phyloP scores from a whole-genome alignment of 2,888 invertebrate species.

The Leptinotarsa peninsularis region DNA sequence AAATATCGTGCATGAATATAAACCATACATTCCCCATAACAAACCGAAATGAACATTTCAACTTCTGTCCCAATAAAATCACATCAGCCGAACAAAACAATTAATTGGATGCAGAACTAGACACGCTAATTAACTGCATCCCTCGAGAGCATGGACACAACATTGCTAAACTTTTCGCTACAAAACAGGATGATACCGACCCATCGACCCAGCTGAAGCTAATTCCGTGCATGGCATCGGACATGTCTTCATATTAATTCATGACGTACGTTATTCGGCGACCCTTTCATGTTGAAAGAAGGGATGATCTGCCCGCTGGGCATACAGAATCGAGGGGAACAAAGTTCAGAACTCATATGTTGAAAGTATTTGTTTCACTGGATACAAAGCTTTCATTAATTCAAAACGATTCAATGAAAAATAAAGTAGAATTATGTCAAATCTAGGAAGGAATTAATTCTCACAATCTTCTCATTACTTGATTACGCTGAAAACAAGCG shows the following conservation, averaged over 20 bases:
- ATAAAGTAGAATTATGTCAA: too few species aligned
- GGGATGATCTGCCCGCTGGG: slow-evolving; percentile 35
- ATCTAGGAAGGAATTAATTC: too few species aligned
- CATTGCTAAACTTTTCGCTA: slow-evolving; percentile 17
- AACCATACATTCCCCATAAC: neutral
- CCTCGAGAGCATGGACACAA: slow-evolving; percentile 7
- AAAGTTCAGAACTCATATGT: neutral
- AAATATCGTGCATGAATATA: too few species aligned
- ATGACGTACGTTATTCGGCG: slow-evolving; percentile 27
- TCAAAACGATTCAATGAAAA: too few species aligned
- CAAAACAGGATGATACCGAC: slow-evolving; percentile 14
- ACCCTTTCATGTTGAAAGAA: slow-evolving; percentile 35
- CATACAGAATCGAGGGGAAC: slow-evolving; percentile 19
- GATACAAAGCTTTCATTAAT: too few species aligned
- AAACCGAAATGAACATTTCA: neutral
- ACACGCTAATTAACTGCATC: slow-evolving; percentile 19
- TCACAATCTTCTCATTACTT: too few species aligned
- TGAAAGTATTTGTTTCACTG: neutral
- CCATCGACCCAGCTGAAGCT: neutral
- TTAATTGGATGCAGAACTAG: slow-evolving; percentile 20
- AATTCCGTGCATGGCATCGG: slow-evolving; percentile 27
- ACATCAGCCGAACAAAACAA: slow-evolving; percentile 5
- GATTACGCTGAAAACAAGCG: too few species aligned
- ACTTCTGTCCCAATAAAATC: neutral
- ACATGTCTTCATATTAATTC: slow-evolving; percentile 34